Evolutionary conservation across 2,797 vertebrate genomes (phyloP), one percentile per base, ranked within the genome.

Genomic region (Lemur catta): DNA sequence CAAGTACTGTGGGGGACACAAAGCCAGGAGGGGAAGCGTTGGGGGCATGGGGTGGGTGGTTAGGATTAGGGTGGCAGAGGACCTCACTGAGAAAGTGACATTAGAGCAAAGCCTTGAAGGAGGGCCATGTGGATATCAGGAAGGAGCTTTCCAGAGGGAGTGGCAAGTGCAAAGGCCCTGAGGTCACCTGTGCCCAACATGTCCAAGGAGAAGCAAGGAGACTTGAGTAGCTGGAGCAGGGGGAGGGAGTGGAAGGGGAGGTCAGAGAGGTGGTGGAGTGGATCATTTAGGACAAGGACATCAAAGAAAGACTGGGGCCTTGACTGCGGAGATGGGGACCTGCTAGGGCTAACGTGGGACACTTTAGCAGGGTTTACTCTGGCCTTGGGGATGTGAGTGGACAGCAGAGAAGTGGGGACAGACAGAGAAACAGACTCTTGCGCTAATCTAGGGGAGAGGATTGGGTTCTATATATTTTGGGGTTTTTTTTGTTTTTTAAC

Each of bases 141-240:
- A 71, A 72, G 30, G 71, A 84, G n/a, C 30, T 52, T 59, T 30
- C 11, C 7, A 35, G 84, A 3, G 24, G 35, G 20, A 57, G 33
- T 17, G n/a, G 26, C 52, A 18, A 6, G 33, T 71, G 46, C 84
- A 78, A 84, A 92, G 71, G 78, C 52, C 89, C 76, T 71, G 82
- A 41, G 57, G 55, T n/a, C 12, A n/a, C 38, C 55, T 28, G 0
- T 46, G 12, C 33, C 55, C 11, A 24, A 2, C 3, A 3, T 35
- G 18, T 61, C 50, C 9, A 10, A 22, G 48, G 20, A 71, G n/a
- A 57, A 86, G 6, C 18, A 28, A 43, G 41, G 87, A 41, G 15
- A 65, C 61, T 35, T 15, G 26, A 38, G 28, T 43, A 8, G 14
- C 65, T 63, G 18, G 65, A 69, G 65, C n/a, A 11, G 65, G 35